phyloP scores from a whole-genome alignment of 2,888 invertebrate genomes.

The Tinea pellionella region DNA sequence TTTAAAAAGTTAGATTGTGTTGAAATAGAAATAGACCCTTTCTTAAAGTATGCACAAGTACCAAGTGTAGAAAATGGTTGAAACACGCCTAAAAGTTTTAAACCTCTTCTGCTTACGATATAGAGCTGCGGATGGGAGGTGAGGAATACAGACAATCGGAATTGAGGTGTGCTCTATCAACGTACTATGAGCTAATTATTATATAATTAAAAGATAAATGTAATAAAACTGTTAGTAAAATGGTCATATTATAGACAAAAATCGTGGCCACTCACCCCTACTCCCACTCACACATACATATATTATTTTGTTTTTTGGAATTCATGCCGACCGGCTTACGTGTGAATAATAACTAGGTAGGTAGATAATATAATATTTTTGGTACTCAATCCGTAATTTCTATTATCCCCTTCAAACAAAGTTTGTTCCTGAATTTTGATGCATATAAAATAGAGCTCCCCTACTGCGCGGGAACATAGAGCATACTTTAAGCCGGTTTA shows the following conservation, averaged over 20 bases:
- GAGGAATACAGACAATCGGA: background rate
- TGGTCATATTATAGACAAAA: too few species aligned
- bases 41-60: slow-evolving; percentile 66
- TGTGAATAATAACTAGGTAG: too few species aligned
- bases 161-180: background rate
- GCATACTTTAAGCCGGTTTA: slow-evolving; percentile 15
- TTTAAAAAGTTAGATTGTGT: slow-evolving; percentile 12
- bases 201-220: too few species aligned
- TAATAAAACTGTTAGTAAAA: too few species aligned
- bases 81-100: slow-evolving; percentile 42
- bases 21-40: background rate
- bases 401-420: too few species aligned
- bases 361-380: too few species aligned
- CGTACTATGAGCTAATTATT: background rate
- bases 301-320: too few species aligned
- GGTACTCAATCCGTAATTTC: too few species aligned
- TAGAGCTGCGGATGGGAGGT: slow-evolving; percentile 3
- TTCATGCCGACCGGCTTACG: too few species aligned
- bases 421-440: background rate
- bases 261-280: too few species aligned
- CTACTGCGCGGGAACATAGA: background rate
- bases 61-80: slow-evolving; percentile 63
- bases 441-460: too few species aligned
- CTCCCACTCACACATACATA: too few species aligned
- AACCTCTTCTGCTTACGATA: slow-evolving; percentile 17